Base-by-base conservation (phyloP, 2,797 vertebrate species). In the Cichlasoma orientale region DNA sequence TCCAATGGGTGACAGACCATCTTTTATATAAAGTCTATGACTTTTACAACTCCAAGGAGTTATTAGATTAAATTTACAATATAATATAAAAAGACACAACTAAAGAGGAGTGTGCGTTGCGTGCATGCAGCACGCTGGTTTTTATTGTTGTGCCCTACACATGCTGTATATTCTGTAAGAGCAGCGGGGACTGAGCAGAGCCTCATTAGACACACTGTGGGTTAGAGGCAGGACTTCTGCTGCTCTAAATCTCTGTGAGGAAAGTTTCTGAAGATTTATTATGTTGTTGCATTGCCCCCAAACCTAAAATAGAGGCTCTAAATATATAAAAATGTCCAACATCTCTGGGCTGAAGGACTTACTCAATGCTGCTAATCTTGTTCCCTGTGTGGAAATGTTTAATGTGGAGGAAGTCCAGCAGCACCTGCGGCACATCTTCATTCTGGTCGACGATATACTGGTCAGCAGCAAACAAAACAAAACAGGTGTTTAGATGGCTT, bases 351-450 rank as follows among this genome's bases (percentile, higher is more conserved):
- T n/a, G 50, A 53, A 44, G 56, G 76, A 95, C 95, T 84, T 88
- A 96, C 96, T 95, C 94, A 55, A 88, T 79, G 79, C 92, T 94
- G 90, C 80, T 93, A 74, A 89, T 86, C 89, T 93, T 95, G 89
- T 87, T 94, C 14, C 92, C 92, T 0, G 94, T 92, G 86, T 95
- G 95, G 71, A 95, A 96, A 86, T 96, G 96, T 89, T 86, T 95
- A 11, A 96, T 57, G 1, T 95, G 92, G 29, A 96, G 95, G 78
- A 96, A 96, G 89, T 96, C 95, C 82, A 96, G 89, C 76, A 96
- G 90, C 57, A 94, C 92, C 78, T 96, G 94, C 2, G 96, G 95
- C 79, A 96, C 94, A 1, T 92, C 90, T 57, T 96, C 94, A 31
- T 94, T 87, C n/a, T 93, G 90, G 78, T 92, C 93, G 63, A 96